Conservation (phyloP, 2,888 invertebrate species). For the Protodeltote pygarga region DNA sequence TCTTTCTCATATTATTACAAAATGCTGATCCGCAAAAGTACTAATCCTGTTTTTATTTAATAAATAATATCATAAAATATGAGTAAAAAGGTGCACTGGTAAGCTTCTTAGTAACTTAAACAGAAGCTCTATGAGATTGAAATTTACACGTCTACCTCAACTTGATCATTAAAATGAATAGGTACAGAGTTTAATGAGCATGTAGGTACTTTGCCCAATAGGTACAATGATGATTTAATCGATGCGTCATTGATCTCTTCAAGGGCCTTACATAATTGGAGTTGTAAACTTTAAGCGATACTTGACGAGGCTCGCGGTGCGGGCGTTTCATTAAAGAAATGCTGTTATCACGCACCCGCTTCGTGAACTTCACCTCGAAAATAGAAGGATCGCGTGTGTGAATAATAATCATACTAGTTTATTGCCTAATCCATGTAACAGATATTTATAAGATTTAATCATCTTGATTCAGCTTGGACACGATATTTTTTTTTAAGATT, state of each 20-base stretch:
- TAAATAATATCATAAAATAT: no score
- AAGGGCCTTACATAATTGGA: constrained; percentile 30
- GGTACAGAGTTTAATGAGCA: constrained; percentile 21
- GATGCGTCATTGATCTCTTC: constrained; percentile 26
- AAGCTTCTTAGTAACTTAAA: no score
- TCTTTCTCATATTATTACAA: no score
- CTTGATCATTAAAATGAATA: constrained; percentile 13
- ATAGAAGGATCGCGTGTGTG: constrained; percentile 24
- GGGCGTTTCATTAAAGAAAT: constrained; percentile 47
- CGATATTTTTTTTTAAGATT: constrained; percentile 1
- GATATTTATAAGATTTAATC: constrained; percentile 15
- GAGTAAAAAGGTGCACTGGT: no score
- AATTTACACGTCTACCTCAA: no score
- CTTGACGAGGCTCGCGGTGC: constrained; percentile 19
- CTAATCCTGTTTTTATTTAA: no score
- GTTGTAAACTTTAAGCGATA: constrained; percentile 5
- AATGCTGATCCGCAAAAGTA: no score
- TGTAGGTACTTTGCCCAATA: constrained; percentile 14
- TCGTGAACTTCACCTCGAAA: constrained; percentile 57
- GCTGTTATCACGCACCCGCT: constrained; percentile 46
- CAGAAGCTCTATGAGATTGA: no score
- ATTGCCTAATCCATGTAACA: constrained; percentile 27
- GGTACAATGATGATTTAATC: constrained; percentile 19
- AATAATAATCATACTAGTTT: constrained; percentile 38
- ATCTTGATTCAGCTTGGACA: constrained; percentile 3